A percentile compares a stretch with the other conserved stretches of the same genome.
phyloP scores from a whole-genome alignment of 1,140 invertebrate species.

The Drosophila virilis region DNA sequence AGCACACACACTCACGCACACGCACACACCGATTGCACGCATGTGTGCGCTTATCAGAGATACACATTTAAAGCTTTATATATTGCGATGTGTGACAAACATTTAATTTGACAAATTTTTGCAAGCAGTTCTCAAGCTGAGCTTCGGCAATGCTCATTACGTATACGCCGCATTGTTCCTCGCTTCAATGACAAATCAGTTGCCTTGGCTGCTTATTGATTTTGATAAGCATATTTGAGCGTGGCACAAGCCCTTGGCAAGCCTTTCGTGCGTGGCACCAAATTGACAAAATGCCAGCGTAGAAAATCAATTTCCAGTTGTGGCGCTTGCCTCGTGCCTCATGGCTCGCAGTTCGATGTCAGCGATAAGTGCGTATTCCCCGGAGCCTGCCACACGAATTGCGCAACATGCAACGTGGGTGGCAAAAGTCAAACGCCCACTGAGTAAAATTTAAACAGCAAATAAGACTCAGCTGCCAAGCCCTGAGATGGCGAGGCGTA shows the following conservation, averaged over 20 bases:
- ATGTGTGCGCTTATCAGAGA: not conserved
- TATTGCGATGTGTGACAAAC: conserved; percentile 27
- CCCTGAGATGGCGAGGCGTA: not conserved
- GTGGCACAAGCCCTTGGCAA: conserved; percentile 14
- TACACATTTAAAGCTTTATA: not conserved
- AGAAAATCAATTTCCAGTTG: conserved; percentile 50
- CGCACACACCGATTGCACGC: too few relatives aligned
- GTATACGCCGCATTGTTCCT: conserved; percentile 54
- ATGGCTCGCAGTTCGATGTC: not conserved
- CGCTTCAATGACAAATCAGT: not conserved
- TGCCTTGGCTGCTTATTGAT: conserved; percentile 49
- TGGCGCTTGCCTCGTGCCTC: not conserved
- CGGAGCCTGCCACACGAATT: conserved; percentile 36
- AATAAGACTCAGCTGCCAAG: conserved; percentile 3
- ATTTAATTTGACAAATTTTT: conserved; percentile 26
- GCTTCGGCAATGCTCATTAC: conserved; percentile 46
- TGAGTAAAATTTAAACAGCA: conserved; percentile 40
- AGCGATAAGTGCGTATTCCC: conserved; percentile 43
- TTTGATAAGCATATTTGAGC: conserved; percentile 19
- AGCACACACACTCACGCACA: too few relatives aligned
- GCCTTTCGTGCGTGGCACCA: conserved; percentile 45
- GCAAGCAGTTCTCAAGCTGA: not conserved
- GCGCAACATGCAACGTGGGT: conserved; percentile 58
- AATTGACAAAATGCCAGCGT: conserved; percentile 13
- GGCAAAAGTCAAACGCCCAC: conserved; percentile 36